Conservation (phyloP, 2,888 invertebrate genomes). For the Erebia ligea region DNA sequence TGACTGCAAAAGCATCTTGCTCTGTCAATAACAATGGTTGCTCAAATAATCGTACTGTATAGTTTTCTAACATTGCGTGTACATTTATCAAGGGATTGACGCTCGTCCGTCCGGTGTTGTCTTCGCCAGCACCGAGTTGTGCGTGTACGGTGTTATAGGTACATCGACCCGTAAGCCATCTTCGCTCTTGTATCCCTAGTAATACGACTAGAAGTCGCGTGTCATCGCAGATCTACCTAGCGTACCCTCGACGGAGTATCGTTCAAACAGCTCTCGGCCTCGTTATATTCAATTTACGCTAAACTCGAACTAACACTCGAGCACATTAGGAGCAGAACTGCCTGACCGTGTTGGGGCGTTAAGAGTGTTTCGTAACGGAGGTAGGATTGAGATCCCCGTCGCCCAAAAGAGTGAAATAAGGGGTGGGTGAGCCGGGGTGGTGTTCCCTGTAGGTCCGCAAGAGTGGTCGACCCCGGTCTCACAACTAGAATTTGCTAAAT, state of each 20-base stretch:
- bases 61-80: constrained; percentile 42
- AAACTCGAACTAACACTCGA: constrained; percentile 58
- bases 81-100: constrained; percentile 72
- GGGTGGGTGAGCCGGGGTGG: constrained; percentile 70
- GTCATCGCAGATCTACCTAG: constrained; percentile 61
- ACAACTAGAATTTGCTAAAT: constrained; percentile 79
- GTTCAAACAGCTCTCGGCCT: constrained; percentile 76
- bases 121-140: constrained; percentile 72
- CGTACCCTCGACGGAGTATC: constrained; percentile 74
- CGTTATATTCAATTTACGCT: constrained; percentile 56
- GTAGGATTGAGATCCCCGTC: constrained; percentile 73
- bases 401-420: constrained; percentile 78
- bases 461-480: constrained; percentile 78
- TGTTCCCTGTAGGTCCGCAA: constrained; percentile 60
- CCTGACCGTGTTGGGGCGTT: constrained; percentile 50
- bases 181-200: constrained; percentile 53
- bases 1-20: constrained; percentile 41
- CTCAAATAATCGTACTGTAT: constrained; percentile 30
- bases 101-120: constrained; percentile 74
- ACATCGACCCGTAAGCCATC: constrained; percentile 49
- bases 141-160: constrained; percentile 60
- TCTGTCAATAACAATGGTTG: background rate
- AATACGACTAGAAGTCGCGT: constrained; percentile 60
- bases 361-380: constrained; percentile 59
- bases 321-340: constrained; percentile 50